Base-by-base conservation (phyloP, 2,888 invertebrate species). In the Acleris holmiana region DNA sequence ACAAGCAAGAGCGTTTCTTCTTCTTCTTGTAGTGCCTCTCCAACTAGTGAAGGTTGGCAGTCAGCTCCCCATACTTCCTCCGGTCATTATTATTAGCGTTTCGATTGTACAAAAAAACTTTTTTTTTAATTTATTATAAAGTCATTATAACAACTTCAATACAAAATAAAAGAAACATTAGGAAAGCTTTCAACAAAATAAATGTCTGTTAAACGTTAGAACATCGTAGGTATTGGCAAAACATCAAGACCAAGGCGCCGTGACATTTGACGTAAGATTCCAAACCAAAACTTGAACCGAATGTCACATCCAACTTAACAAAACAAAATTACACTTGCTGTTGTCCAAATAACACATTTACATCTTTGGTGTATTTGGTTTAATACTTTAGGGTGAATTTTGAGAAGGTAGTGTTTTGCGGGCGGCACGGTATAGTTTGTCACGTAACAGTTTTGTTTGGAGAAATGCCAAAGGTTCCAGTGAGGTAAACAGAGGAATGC, bases 201-300 rank as follows among this genome's bases (percentile, higher is more conserved):
- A 51, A 61, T 51, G 25, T 44, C 40, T 19, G 13, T 35, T 35
- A 7, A 50, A 63, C 25, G 57, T 41, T 55, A 23, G 69, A 67
- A 68, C 67, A 63, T 63, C 65, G 69, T 67, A 68, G 66, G 68
- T 73, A 74, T 73, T 72, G 74, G 71, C 70, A 74, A 73, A 74
- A 72, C 69, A 73, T 73, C 73, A 71, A 51, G 44, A 65, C 60
- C 60, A 18, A 35, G 48, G 48, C 58, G 53, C 48, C 54, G 17
- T 48, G 49, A 59, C 59, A 65, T 64, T 59, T 35, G 48, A 18
- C 21, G 21, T 55, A 49, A 49, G 44, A 40, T 35, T 46, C 53
- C 41, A 10, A 35, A 57, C 57, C 54, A 23, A 65, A 65, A 55
- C 54, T 59, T 60, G 50, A 46, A 46, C 59, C 44, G 29, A 59